phyloP scores from a whole-genome alignment of 2,113 vertebrate species.

The Gallinago undulata region DNA sequence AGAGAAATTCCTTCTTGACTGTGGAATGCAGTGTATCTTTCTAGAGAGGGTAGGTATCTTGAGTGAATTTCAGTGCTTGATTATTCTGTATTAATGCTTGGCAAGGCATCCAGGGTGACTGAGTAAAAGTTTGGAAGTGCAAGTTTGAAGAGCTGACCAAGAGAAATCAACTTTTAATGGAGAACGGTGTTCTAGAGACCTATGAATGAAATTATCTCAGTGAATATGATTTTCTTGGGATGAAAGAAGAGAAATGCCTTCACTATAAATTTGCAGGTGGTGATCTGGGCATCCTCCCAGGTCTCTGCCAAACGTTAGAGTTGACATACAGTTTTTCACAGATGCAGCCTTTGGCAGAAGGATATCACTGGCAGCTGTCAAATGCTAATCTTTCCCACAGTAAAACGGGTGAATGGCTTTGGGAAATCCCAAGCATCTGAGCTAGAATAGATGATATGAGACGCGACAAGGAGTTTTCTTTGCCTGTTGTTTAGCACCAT shows the following conservation, averaged over 20 bases:
- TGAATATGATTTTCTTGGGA: neutral
- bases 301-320: neutral
- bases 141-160: neutral
- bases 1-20: neutral
- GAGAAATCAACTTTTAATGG: neutral
- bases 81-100: neutral
- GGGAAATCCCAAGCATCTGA: constrained; percentile 24
- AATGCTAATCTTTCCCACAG: constrained; percentile 16
- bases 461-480: neutral
- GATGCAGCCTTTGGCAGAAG: constrained; percentile 20
- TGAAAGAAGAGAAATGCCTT: neutral
- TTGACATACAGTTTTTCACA: constrained; percentile 35
- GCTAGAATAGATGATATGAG: neutral
- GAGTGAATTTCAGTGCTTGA: neutral
- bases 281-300: constrained; percentile 30
- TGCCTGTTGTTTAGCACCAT: neutral
- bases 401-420: neutral
- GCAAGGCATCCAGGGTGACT: neutral
- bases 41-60: neutral
- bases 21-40: neutral
- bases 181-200: neutral
- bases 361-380: constrained; percentile 3
- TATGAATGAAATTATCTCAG: neutral
- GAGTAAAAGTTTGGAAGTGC: neutral
- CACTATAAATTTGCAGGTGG: constrained; percentile 22